Base-by-base conservation (phyloP, 2,888 invertebrate genomes). In the Didymodactylos carnosus region DNA sequence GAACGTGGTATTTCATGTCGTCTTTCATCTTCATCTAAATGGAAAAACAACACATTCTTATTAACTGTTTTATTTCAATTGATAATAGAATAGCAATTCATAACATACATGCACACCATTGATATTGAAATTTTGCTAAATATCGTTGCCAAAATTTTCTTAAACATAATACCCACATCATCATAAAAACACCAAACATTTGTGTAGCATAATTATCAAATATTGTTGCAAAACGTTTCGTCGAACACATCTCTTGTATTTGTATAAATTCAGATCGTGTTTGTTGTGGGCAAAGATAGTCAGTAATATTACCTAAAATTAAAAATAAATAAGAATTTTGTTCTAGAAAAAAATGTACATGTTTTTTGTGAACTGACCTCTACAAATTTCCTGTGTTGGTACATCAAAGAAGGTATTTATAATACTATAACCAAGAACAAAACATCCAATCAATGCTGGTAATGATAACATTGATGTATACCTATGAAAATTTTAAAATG, bases 381-480 rank as follows among this genome's bases (percentile, higher is more conserved):
- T 41, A 53, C 53, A 53, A 7, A 29, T 53, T 53, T 53, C 51
- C 77, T 62, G 78, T 79, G 77, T 76, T 19, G 78, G 75, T 16
- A 75, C 73, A 76, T 81, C 81, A 51, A 78, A 77, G 43, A 76
- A 75, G 76, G 80, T 79, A 76, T 80, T 80, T 69, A 78, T 78
- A 49, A 80, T 73, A 19, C 83, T 82, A 77, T 82, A 83, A 70
- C 83, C 78, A 77, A 82, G 81, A 73, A 82, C 81, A 25, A 78
- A 75, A 8, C 82, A 76, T 23, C 83, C 83, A n/a, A 82, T 76
- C 41, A 81, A 77, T 8, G 83, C 80, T 2, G 82, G 79, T 14
- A 91, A 88, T 29, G 93, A 86, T 78, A 94, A 83, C 91, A 93
- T 92, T 80, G 90, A 89, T 0, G 94, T 94, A 83, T 94, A 94